These are phyloP conservation scores for Neolamprologus devosi DNA, from an alignment of 2,113 vertebrate genomes.

Conservation along the genomic window DNA sequence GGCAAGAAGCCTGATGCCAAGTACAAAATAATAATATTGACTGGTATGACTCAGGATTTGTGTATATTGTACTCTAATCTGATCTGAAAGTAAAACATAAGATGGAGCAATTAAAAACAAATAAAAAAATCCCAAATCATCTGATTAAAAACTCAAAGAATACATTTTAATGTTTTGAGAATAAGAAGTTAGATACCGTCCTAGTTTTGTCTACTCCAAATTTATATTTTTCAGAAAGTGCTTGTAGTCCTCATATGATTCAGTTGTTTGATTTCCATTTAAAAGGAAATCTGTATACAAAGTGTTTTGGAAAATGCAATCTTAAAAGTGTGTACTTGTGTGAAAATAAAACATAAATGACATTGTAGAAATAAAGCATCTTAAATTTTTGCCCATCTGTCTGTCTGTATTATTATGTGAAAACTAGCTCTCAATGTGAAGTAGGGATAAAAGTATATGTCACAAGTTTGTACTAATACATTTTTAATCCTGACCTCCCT, in stretches of 20 bases:
- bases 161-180: not conserved
- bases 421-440: not conserved
- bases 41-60: not conserved
- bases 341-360: not conserved
- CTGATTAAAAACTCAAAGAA: not conserved
- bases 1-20: not conserved
- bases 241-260: not conserved
- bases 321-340: not conserved
- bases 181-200: not conserved
- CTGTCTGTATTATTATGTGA: not conserved
- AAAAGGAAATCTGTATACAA: not conserved
- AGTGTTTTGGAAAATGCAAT: not conserved
- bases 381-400: not conserved
- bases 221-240: not conserved
- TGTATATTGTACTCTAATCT: not conserved
- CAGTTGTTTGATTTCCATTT: not conserved
- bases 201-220: not conserved
- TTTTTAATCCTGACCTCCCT: not conserved
- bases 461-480: not conserved
- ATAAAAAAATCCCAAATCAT: not conserved
- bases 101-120: not conserved
- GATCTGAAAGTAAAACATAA: not conserved
- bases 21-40: not conserved
- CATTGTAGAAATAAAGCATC: not conserved
- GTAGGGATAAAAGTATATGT: not conserved